Conservation (phyloP, 2,113 vertebrate species). For the Bubo bubo region DNA sequence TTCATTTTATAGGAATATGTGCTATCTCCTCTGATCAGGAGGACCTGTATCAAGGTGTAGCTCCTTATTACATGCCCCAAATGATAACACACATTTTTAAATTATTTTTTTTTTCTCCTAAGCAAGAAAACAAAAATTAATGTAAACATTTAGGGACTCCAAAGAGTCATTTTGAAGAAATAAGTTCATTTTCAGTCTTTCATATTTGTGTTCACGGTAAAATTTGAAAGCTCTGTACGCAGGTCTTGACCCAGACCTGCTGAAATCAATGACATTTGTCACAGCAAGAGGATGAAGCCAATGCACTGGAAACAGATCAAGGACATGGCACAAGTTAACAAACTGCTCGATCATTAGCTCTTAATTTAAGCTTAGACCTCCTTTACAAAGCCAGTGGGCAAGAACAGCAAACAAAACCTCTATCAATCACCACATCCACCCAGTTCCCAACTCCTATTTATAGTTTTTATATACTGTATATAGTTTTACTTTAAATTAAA, state of each 20-base stretch:
- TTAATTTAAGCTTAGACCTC: neutral
- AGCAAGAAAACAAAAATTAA: neutral
- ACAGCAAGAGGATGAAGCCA: neutral
- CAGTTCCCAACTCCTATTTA: slow-evolving; percentile 26
- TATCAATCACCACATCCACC: neutral
- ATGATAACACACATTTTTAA: neutral
- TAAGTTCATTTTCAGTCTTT: neutral
- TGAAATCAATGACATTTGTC: neutral
- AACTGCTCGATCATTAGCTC: neutral
- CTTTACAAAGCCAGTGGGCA: neutral
- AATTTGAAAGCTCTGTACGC: neutral
- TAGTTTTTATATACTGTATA: neutral
- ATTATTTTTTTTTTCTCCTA: neutral
- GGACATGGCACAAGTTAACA: neutral
- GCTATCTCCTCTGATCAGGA: neutral
- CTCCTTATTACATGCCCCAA: neutral
- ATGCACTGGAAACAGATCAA: neutral
- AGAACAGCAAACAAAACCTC: neutral
- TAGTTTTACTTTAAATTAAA: slow-evolving; percentile 1
- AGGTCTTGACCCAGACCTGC: neutral
- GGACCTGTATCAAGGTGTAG: neutral
- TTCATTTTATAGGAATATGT: neutral
- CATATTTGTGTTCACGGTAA: neutral
- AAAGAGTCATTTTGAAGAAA: neutral
- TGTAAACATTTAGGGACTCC: neutral